Base-by-base conservation (phyloP, 2,113 vertebrate species). In the Mellivora capensis region DNA sequence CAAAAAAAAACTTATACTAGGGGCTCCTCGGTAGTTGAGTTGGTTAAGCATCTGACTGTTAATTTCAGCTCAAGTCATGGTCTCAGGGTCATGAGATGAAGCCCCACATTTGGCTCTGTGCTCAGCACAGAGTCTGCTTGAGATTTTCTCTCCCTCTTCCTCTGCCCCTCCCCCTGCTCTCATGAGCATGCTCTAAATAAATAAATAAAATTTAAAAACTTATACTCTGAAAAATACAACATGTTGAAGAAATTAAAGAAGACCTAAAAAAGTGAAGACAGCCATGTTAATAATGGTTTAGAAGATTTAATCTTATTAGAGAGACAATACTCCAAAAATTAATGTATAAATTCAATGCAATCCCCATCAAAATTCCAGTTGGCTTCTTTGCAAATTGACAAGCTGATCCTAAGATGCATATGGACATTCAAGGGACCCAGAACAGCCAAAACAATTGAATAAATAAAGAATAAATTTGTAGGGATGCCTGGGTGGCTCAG, bases 391-490 rank as follows among this genome's bases (percentile, higher is more conserved):
- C 18, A 95, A 93, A 93, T 5, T 92, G 7, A 88, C 14, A 82
- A 95, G 42, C 72, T 72, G n/a, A 72, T 87, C 47, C n/a, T 77
- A 93, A 69, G 17, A 93, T 49, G 81, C 37, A 92, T 72, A 91
- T 21, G 47, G 14, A 94, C 94, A 93, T 93, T 82, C 52, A 93
- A 95, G 81, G 14, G 23, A 91, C 23, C 39, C 39, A 85, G 62
- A 97, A 96, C 31, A 93, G 44, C 39, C 64, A 88, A 93, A 96
- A 64, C 29, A 93, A 95, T 14, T 52, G 37, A 59, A 84, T 84
- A 93, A 95, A 93, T 76, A 77, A 94, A 91, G 20, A 94, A 96
- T n/a, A 87, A 87, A 91, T 47, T 91, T 94, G 37, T 71, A 96
- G n/a, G n/a, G n/a, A n/a, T n/a, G n/a, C n/a, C n/a, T n/a, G n/a